Evolutionary conservation across 2,888 invertebrate species (phyloP).

Genomic region (Aphelenchoides bicaudatus): DNA sequence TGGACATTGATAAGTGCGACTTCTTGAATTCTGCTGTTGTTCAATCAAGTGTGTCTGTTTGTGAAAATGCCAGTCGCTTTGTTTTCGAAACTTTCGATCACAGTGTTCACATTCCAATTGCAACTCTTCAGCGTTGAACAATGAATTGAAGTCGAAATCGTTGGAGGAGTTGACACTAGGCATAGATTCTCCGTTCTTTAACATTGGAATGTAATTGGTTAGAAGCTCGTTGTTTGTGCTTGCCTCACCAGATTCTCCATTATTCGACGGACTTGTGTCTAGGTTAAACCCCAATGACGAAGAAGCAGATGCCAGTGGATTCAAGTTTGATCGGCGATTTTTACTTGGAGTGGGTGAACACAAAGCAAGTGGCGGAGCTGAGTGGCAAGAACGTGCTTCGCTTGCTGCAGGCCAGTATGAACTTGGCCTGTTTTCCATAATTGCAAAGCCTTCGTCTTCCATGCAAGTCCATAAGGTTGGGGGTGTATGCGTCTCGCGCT

Average conservation of each 20-base stretch:
- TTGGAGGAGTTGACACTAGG: neutral
- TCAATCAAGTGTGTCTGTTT: slow-evolving; percentile 56
- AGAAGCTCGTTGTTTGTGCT: slow-evolving; percentile 2
- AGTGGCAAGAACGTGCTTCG: slow-evolving; percentile 34
- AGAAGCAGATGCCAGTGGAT: neutral
- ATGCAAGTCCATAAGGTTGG: slow-evolving; percentile 53
- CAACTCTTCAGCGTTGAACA: slow-evolving; percentile 27
- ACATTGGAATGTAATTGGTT: neutral
- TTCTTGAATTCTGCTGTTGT: slow-evolving; percentile 72
- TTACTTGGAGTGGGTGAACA: slow-evolving; percentile 23
- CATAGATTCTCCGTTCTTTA: neutral
- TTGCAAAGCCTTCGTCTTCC: slow-evolving; percentile 25
- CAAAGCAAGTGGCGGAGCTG: slow-evolving; percentile 35
- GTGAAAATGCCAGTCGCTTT: slow-evolving; percentile 61
- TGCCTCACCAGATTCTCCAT: too few relatives aligned
- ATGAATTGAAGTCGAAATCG: slow-evolving; percentile 22
- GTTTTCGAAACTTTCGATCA: slow-evolving; percentile 84
- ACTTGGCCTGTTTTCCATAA: too few relatives aligned
- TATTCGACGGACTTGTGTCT: neutral
- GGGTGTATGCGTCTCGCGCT: slow-evolving; percentile 55
- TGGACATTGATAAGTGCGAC: slow-evolving; percentile 51
- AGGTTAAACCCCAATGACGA: neutral
- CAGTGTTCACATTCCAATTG: slow-evolving; percentile 74
- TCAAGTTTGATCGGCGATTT: neutral
- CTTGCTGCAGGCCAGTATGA: slow-evolving; percentile 34